These are phyloP conservation scores for Conistra vaccinii DNA, from an alignment of 2,888 invertebrate genomes.

Conservation along the genomic window DNA sequence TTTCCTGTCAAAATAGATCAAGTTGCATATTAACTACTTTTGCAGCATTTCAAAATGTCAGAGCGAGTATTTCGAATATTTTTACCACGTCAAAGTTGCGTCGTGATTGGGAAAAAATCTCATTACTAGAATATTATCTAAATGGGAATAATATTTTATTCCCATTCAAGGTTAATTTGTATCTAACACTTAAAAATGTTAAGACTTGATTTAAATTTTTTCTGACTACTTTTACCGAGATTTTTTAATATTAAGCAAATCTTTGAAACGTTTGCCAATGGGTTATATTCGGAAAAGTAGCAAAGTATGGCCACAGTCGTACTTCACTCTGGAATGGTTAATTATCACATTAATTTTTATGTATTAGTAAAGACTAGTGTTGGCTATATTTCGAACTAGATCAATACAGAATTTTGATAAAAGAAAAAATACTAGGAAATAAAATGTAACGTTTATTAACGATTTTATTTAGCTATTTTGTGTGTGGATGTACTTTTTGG, in stretches of 20 bases:
- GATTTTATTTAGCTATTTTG: slow-evolving; percentile 2
- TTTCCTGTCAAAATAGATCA: too few species aligned
- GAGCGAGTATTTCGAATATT: too few species aligned
- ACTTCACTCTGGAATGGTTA: slow-evolving; percentile 37
- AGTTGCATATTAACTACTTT: too few species aligned
- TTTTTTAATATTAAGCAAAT: background rate
- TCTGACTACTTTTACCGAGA: too few species aligned
- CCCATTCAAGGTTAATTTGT: background rate
- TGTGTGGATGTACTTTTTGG: background rate
- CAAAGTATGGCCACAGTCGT: slow-evolving; percentile 18
- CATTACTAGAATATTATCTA: background rate
- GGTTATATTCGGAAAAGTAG: slow-evolving; percentile 22
- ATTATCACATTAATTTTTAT: slow-evolving; percentile 36
- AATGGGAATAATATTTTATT: slow-evolving; percentile 35
- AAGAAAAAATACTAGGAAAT: slow-evolving; percentile 19
- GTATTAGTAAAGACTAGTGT: slow-evolving; percentile 34
- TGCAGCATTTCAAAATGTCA: too few species aligned
- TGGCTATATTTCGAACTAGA: slow-evolving; percentile 13
- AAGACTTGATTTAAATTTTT: too few species aligned
- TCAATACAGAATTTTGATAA: slow-evolving; percentile 17
- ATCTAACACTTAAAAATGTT: background rate
- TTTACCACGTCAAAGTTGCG: slow-evolving; percentile 16
- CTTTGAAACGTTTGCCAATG: slow-evolving; percentile 6
- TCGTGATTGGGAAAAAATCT: slow-evolving; percentile 53
- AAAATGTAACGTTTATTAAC: background rate